Base-by-base conservation (phyloP, 37 sponge, comb jelly and placozoan genomes). In the Ephydatia muelleri region DNA sequence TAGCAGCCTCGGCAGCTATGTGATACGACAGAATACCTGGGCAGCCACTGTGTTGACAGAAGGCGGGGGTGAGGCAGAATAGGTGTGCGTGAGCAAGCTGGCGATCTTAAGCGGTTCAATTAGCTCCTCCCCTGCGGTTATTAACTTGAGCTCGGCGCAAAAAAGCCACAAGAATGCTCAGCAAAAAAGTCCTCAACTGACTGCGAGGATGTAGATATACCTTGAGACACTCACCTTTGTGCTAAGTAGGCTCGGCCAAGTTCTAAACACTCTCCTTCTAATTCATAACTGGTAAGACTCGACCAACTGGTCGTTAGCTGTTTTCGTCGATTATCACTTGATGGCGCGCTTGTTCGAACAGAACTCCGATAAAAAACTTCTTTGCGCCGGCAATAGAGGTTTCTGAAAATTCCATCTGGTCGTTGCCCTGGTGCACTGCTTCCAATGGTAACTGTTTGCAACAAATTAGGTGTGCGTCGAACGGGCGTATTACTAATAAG, bases 191-290 rank as follows among this genome's bases (percentile, higher is more conserved):
- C 28, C 2, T 73, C 30, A 30, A 4, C 47, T 8, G 8, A 43
- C 47, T 8, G 47, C 8, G 47, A 11, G 30, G 12, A 30, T 6
- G 70, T 30, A 6, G 70, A 27, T 69, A n/a, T n/a, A 34, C 12
- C 77, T 29, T 28, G 31, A 23, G 40, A 21, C 13, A 66, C 90
- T 93, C 69, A 94, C 95, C 79, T 47, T 30, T 47, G 69, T 0
- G 83, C 29, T 5, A 94, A 87, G 71, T 82, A 91, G 57, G 28
- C 2, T 47, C 77, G 84, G 68, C 72, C 65, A 68, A 88, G 75
- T 34, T 84, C 75, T 35, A 91, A 35, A 47, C 81, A 79, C 67
- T 91, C 89, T 23, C 74, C 92, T 72, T 94, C 95, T 64, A 91
- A 23, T 77, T 94, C 95, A 4, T 67, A 28, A 23, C 82, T 73